phyloP scores from a whole-genome alignment of 1,140 invertebrate genomes.

The Mamestra configurata region DNA sequence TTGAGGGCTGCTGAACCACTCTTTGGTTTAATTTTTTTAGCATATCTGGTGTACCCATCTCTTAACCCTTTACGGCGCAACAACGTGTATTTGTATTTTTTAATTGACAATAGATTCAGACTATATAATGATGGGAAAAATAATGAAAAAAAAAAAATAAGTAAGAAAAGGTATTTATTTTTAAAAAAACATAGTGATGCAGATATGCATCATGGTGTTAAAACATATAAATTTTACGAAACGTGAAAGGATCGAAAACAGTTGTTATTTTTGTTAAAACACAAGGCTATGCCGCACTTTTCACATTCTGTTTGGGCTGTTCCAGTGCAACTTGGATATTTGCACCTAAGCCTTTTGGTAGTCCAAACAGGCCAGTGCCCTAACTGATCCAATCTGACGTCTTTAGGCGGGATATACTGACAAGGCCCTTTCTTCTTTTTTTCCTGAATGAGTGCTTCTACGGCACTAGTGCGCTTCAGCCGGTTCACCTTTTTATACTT shows the following conservation, averaged over 20 bases:
- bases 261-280: constrained; percentile 4
- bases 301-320: not conserved
- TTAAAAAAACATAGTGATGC: not conserved
- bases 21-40: too few relatives aligned
- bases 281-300: constrained; percentile 7
- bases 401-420: constrained; percentile 3
- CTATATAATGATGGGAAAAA: too few relatives aligned
- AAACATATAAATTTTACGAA: constrained; percentile 4
- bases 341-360: constrained; percentile 4
- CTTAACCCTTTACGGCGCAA: too few relatives aligned
- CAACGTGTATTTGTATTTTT: too few relatives aligned
- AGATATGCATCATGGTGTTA: constrained; percentile 2
- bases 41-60: too few relatives aligned
- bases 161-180: too few relatives aligned
- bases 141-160: too few relatives aligned
- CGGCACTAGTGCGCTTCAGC: constrained; percentile 27
- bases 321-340: not conserved
- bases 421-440: constrained; percentile 15
- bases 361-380: constrained; percentile 2
- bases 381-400: not conserved
- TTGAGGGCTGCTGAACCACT: too few relatives aligned
- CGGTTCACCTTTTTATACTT: constrained; percentile 36
- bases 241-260: not conserved
- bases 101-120: too few relatives aligned
- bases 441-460: constrained; percentile 35